These are phyloP conservation scores for Muricea muricata DNA, from an alignment of 92 coral and sea anemone species.

Conservation along the genomic window DNA sequence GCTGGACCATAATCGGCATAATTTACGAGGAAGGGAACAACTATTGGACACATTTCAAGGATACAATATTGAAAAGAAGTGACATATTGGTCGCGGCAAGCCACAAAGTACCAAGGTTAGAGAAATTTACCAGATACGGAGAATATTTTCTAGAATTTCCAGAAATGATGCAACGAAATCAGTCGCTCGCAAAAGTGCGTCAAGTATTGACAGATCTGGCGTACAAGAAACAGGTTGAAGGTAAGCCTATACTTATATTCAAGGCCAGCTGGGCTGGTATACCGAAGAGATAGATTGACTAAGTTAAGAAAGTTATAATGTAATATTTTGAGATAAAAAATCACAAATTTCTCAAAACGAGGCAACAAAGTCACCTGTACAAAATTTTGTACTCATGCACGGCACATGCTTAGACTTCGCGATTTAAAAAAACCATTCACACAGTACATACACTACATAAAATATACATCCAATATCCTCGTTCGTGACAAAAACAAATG, in stretches of 20 bases:
- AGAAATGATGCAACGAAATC: conserved; percentile 4
- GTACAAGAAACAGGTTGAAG: background rate
- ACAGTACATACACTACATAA: too few relatives aligned
- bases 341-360: too few relatives aligned
- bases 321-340: too few relatives aligned
- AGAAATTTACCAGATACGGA: background rate
- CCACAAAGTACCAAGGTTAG: background rate
- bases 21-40: conserved; percentile 24
- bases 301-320: too few relatives aligned
- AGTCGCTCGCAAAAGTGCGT: background rate
- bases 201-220: conserved; percentile 22
- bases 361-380: too few relatives aligned
- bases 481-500: too few relatives aligned
- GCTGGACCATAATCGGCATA: conserved; percentile 22
- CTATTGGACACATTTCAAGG: background rate
- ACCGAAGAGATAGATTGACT: too few relatives aligned
- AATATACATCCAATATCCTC: too few relatives aligned
- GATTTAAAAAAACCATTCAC: too few relatives aligned
- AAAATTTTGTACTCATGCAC: too few relatives aligned
- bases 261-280: too few relatives aligned
- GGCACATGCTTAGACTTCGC: too few relatives aligned
- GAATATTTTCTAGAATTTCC: background rate
- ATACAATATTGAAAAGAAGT: background rate
- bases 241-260: background rate
- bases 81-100: background rate